Evolutionary conservation across 1,140 invertebrate genomes (phyloP).

Genomic region (Trachymyrmex septentrionalis): DNA sequence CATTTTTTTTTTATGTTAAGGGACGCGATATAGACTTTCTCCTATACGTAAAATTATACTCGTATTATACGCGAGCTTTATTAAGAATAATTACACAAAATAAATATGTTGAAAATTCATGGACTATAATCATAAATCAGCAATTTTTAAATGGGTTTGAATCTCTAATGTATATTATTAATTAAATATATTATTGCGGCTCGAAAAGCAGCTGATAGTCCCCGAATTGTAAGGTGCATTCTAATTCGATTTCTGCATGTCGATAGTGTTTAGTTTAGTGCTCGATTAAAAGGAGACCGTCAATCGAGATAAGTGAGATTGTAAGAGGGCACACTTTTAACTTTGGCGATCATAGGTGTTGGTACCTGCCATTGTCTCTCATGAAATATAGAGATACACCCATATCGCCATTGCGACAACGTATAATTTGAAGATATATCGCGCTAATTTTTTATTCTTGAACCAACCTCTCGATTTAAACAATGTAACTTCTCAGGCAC

Average conservation of each 20-base stretch:
- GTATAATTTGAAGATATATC: conserved; percentile 64
- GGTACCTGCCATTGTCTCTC: conserved; percentile 23
- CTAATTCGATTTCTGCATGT: conserved; percentile 58
- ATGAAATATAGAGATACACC: conserved; percentile 57
- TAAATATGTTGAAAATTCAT: conserved; percentile 27
- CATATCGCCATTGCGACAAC: conserved; percentile 26
- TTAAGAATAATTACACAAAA: neutral
- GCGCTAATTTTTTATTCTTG: conserved; percentile 51
- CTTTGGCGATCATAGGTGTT: conserved; percentile 38
- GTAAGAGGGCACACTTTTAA: conserved; percentile 69
- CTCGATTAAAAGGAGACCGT: conserved; percentile 70
- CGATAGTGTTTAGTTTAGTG: conserved; percentile 71
- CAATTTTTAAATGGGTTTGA: conserved; percentile 38
- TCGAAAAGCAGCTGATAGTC: conserved; percentile 50
- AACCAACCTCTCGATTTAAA: conserved; percentile 20
- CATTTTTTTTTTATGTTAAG: too few species aligned
- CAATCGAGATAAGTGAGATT: conserved; percentile 74
- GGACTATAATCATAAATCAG: conserved; percentile 64
- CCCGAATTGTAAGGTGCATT: conserved; percentile 64
- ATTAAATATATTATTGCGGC: conserved; percentile 67
- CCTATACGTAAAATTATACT: too few species aligned
- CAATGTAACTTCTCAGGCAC: neutral
- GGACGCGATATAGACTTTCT: too few species aligned
- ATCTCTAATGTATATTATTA: conserved; percentile 63
- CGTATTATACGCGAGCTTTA: neutral